A percentile compares a stretch with the other conserved stretches of the same genome.
Conservation (phyloP, 2,888 invertebrate species). For the Calliopum simillimum region DNA sequence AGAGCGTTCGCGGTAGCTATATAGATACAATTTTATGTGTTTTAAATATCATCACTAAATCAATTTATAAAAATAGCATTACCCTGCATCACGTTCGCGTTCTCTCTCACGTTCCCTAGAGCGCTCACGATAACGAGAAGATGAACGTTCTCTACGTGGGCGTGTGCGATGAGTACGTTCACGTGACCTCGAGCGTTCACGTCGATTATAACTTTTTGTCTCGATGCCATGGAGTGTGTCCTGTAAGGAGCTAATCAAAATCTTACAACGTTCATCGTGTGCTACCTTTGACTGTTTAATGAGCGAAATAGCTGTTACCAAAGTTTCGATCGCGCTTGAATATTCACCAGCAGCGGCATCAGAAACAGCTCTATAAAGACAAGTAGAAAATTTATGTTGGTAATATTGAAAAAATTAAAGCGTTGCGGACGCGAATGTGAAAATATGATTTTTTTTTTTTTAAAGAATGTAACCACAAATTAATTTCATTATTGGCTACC, state of each 20-base stretch:
- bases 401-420: too few species aligned
- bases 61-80: conserved; percentile 63
- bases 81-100: conserved; percentile 70
- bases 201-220: conserved; percentile 92
- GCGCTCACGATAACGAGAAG: conserved; percentile 77
- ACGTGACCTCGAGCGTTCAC: conserved; percentile 72
- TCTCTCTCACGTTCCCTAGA: conserved; percentile 78
- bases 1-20: conserved; percentile 73
- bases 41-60: conserved; percentile 27
- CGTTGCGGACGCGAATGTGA: too few species aligned
- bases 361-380: conserved; percentile 82
- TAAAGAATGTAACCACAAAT: too few species aligned
- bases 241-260: conserved; percentile 94
- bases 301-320: conserved; percentile 97
- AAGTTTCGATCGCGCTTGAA: conserved; percentile 97
- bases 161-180: conserved; percentile 68
- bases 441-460: too few species aligned
- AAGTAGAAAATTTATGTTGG: background rate
- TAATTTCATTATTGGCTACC: too few species aligned
- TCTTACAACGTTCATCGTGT: conserved; percentile 95
- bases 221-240: conserved; percentile 98
- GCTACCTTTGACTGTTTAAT: conserved; percentile 95
- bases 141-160: conserved; percentile 67
- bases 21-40: conserved; percentile 3
- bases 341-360: conserved; percentile 98